These are phyloP conservation scores for Apteryx owenii DNA, from an alignment of 2,113 vertebrate species.

Conservation along the genomic window DNA sequence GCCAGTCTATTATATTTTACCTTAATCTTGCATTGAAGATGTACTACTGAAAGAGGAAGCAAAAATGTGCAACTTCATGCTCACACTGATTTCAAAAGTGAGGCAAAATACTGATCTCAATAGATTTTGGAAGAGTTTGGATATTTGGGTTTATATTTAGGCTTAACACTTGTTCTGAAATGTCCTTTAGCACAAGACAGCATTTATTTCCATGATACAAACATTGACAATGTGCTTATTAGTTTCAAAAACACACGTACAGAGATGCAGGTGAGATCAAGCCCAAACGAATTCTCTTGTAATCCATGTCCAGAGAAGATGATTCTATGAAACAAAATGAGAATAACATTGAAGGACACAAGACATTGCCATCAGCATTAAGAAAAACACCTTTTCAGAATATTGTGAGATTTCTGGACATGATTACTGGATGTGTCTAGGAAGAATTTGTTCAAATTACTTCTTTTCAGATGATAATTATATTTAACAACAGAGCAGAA, in stretches of 20 bases:
- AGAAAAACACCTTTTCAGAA: background rate
- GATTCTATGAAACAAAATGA: background rate
- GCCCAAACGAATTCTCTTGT: background rate
- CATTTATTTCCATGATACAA: background rate
- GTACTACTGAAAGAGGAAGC: background rate
- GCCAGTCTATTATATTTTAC: background rate
- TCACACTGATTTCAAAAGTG: background rate
- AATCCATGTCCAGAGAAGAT: background rate
- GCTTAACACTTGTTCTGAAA: background rate
- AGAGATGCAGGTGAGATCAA: background rate
- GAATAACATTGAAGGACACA: background rate
- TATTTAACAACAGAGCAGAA: background rate
- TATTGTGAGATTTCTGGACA: background rate
- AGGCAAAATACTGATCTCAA: background rate
- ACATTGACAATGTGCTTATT: background rate
- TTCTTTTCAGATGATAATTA: background rate
- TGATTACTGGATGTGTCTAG: constrained; percentile 15
- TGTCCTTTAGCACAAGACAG: background rate
- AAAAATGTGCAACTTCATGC: background rate
- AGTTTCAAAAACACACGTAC: background rate
- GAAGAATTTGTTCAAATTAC: constrained; percentile 33
- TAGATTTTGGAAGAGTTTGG: background rate
- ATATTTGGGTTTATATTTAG: background rate
- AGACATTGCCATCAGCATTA: background rate
- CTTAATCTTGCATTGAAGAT: background rate